Evolutionary conservation across 2,113 vertebrate genomes (phyloP).

Genomic region (Cyphomyrus discorhynchus): DNA sequence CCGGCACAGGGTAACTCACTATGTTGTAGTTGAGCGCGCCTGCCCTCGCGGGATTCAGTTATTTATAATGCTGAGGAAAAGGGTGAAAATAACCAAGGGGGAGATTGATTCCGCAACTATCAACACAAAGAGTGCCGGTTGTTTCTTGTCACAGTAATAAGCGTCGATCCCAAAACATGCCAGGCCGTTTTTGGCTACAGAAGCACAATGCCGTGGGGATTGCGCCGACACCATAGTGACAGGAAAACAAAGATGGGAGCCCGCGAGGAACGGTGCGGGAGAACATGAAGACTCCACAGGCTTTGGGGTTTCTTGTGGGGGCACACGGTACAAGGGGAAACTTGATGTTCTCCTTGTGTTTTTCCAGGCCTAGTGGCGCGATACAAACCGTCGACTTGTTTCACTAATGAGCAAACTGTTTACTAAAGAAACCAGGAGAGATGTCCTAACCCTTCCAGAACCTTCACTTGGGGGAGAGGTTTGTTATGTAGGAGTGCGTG

Average conservation of each 20-base stretch:
- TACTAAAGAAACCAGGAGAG: not conserved
- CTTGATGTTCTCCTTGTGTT: not conserved
- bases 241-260: not conserved
- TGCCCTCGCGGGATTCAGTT: not conserved
- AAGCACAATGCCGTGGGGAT: not conserved
- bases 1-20: not conserved
- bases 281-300: not conserved
- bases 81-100: not conserved
- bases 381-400: not conserved
- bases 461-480: not conserved
- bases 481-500: not conserved
- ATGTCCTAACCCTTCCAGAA: not conserved
- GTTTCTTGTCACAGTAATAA: not conserved
- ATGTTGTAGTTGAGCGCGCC: not conserved
- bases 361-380: not conserved
- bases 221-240: not conserved
- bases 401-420: slow-evolving; percentile 12
- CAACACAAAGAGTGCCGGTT: not conserved
- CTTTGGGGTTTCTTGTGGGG: not conserved
- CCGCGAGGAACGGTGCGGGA: not conserved
- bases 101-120: not conserved
- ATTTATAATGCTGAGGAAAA: not conserved
- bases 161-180: not conserved
- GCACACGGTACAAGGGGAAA: not conserved
- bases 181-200: not conserved